Evolutionary conservation across 2,888 invertebrate species (phyloP).

Genomic region (Entomobrya multifasciata): DNA sequence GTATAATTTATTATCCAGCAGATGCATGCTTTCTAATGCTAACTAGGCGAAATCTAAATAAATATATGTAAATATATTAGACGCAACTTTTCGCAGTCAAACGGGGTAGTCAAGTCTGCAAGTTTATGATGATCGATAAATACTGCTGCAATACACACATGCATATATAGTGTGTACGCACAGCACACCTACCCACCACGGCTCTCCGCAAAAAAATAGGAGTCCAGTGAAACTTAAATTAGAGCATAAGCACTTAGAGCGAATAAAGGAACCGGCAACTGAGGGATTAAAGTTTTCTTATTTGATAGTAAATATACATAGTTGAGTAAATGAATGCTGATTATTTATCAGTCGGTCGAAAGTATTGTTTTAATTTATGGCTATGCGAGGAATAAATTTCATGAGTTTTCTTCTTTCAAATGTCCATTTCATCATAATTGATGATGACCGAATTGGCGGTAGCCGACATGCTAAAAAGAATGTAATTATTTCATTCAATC

Average conservation of each 20-base stretch:
- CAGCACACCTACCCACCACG: too few relatives aligned
- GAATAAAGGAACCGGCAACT: constrained; percentile 15
- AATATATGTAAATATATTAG: not conserved
- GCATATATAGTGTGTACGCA: not conserved
- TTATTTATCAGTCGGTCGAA: not conserved
- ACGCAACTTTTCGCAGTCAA: not conserved
- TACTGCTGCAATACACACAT: not conserved
- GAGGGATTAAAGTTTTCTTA: not conserved
- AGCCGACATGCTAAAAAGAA: not conserved
- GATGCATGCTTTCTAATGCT: not conserved
- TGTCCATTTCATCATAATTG: not conserved
- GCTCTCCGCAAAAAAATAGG: constrained; percentile 5
- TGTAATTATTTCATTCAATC: constrained; percentile 41
- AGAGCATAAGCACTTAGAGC: not conserved
- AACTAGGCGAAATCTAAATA: constrained; percentile 5
- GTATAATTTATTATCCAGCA: constrained; percentile 53
- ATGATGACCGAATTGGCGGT: not conserved
- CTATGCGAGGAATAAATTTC: not conserved
- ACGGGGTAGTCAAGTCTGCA: constrained; percentile 6
- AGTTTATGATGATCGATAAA: constrained; percentile 2
- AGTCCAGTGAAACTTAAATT: constrained; percentile 24
- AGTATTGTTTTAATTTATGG: not conserved
- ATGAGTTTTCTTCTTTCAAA: not conserved
- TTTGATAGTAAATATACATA: not conserved
- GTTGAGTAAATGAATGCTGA: not conserved